Evolutionary conservation across 2,113 vertebrate genomes (phyloP).

Genomic region (Xiphias gladius): DNA sequence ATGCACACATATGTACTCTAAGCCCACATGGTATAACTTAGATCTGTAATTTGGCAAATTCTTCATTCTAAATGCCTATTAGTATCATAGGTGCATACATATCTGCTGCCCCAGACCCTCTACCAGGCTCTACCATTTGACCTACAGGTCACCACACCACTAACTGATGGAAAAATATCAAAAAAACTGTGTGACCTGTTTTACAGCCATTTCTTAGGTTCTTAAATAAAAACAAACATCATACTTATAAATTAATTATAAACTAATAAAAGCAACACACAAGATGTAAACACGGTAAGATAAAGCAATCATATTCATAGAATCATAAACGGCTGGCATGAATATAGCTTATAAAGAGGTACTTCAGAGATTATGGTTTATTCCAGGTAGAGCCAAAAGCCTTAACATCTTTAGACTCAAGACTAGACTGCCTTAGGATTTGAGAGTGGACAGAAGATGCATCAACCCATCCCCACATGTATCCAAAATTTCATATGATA

Average conservation of each 20-base stretch:
- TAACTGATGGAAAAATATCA: neutral
- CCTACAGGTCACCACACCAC: neutral
- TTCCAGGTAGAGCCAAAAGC: neutral
- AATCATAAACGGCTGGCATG: neutral
- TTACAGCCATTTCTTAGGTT: neutral
- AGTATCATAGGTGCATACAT: neutral
- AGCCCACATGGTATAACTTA: neutral
- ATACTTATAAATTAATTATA: neutral
- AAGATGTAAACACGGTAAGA: neutral
- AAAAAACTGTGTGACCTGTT: neutral
- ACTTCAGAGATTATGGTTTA: neutral
- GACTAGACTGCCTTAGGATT: neutral
- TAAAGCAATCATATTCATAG: neutral
- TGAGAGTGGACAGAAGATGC: neutral
- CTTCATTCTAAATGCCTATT: neutral
- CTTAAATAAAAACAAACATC: neutral
- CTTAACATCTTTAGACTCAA: neutral
- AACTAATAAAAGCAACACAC: neutral
- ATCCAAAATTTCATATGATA: neutral
- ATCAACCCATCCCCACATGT: neutral
- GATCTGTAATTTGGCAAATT: neutral
- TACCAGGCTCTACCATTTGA: neutral
- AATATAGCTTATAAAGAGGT: neutral
- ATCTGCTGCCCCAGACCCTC: neutral
- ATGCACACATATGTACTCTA: neutral